phyloP scores from a whole-genome alignment of 1,140 invertebrate genomes.

The Adelges cooleyi region DNA sequence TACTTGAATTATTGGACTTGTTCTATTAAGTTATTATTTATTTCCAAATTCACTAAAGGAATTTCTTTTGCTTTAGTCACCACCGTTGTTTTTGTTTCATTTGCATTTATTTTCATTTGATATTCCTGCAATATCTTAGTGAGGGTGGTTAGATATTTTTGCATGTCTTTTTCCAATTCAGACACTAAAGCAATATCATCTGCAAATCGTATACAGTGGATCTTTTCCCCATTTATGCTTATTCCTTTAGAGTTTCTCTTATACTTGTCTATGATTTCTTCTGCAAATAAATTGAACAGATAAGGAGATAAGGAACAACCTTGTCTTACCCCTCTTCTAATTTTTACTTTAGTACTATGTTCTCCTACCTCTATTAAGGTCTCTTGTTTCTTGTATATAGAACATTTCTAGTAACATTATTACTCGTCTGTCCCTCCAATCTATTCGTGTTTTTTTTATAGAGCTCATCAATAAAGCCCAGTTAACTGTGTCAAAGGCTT shows the following conservation, averaged over 20 bases:
- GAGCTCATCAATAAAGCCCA: conserved; percentile 5
- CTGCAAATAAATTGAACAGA: background rate
- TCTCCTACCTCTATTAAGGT: background rate
- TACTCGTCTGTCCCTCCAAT: conserved; percentile 18
- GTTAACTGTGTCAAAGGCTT: conserved; percentile 20
- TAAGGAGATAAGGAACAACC: conserved; percentile 9
- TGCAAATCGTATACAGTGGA: conserved; percentile 17
- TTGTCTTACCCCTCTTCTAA: conserved; percentile 7
- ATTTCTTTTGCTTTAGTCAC: background rate
- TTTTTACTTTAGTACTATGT: conserved; percentile 2
- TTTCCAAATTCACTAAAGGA: background rate
- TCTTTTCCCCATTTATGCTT: conserved; percentile 7
- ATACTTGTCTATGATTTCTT: conserved; percentile 1
- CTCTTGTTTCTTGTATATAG: conserved; percentile 15
- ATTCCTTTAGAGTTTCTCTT: conserved; percentile 2
- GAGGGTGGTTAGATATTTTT: background rate
- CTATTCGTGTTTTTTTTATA: conserved; percentile 16
- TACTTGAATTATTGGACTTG: conserved; percentile 18
- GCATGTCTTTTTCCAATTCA: background rate
- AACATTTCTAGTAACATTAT: conserved; percentile 7
- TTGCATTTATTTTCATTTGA: conserved; percentile 18
- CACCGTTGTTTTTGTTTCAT: conserved; percentile 9
- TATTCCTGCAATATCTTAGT: background rate
- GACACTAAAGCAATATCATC: conserved; percentile 8
- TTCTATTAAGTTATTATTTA: background rate